Evolutionary conservation across 2,113 vertebrate species (phyloP), one percentile per base, ranked within the genome.

Genomic region (Diphyllodes magnificus): DNA sequence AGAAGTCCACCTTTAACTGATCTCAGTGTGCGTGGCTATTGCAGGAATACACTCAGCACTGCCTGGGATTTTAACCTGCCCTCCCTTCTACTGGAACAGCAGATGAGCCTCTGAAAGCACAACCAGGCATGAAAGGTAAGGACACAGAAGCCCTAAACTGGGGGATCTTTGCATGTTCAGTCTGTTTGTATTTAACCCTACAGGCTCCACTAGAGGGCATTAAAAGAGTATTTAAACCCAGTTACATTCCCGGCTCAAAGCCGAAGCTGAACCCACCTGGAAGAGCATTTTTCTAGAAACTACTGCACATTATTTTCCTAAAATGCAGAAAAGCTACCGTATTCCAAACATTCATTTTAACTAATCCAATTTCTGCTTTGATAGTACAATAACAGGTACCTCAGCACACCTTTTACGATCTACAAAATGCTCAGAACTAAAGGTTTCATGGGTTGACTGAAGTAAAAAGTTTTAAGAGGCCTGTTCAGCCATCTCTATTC

Each of bases 201-300:
- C 60, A 63, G 1, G 42, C 59, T 73, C 95, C 98, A 95, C 97
- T 89, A 97, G 98, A 94, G 94, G 97, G 97, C 95, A 95, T 96
- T 59, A 14, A 53, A 87, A 96, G 95, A 86, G 68, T 82, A 68
- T 59, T 42, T 82, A 86, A 95, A 82, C 42, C 47, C 20, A 11
- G 28, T 14, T n/a, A 18, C 47, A 25, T 11, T 61, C 57, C 15
- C 1, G 0, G 31, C 65, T 45, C 57, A 20, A 37, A 37, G 42
- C 59, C 8, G 3, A 42, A 45, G 33, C 59, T 49, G 63, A 77
- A 50, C 23, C 47, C 65, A 56, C 15, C 54, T 64, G 64, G 59
- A 83, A 53, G 7, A 21, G 27, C 7, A 12, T 63, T 92, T 81
- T 92, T 95, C 84, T 92, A 73, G 95, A 93, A 96, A 88, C 10